These are phyloP conservation scores for Sphaerodactylus townsendi DNA, from an alignment of 2,113 vertebrate species.

Conservation along the genomic window DNA sequence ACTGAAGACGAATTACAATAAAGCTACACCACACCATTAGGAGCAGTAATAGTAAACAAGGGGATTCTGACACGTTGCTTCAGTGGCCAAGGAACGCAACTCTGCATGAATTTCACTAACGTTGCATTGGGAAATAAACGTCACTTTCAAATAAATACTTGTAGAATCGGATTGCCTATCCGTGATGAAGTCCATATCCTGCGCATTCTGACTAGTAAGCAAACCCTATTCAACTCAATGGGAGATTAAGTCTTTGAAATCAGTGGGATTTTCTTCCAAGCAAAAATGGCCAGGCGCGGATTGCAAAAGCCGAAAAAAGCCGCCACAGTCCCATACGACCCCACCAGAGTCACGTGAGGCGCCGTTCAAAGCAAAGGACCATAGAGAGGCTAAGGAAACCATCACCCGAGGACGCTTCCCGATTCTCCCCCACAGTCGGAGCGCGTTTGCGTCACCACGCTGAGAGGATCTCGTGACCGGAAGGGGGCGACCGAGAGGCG, in stretches of 20 bases:
- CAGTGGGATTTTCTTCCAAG: neutral
- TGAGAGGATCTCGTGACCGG: conserved; percentile 53
- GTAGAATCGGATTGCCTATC: neutral
- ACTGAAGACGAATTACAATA: no score
- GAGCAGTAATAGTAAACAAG: no score
- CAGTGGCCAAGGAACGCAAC: no score
- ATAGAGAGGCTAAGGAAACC: neutral
- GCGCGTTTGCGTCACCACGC: conserved; percentile 22
- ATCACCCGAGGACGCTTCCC: neutral
- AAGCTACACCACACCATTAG: no score
- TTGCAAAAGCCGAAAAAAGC: neutral
- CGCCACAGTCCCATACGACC: neutral
- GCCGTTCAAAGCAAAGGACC: neutral
- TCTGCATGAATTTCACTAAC: no score
- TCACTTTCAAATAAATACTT: neutral
- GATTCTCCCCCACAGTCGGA: neutral
- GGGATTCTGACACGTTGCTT: no score
- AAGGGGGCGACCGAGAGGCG: conserved; percentile 58
- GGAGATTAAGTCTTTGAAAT: neutral
- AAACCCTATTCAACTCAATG: neutral
- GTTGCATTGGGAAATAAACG: neutral
- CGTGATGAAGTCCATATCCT: neutral
- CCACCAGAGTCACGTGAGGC: neutral
- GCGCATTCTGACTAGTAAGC: neutral
- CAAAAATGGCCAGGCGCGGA: neutral